Evolutionary conservation across 2,797 vertebrate species (phyloP), one percentile per base, ranked within the genome.

Genomic region (Hybognathus amarus): DNA sequence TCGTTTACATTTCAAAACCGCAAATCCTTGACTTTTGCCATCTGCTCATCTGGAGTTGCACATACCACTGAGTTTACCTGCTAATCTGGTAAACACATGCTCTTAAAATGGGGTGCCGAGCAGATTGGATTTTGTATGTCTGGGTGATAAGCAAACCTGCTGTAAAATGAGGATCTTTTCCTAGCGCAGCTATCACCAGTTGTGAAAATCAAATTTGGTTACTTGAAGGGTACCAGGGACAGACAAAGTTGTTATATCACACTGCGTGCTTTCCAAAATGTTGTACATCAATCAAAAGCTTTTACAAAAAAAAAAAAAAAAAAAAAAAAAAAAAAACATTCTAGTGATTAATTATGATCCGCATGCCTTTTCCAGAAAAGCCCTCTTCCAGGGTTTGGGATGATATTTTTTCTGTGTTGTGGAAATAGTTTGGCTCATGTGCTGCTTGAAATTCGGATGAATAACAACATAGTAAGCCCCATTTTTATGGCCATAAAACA

Each of bases 31-130:
- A 40, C 22, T 66, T 54, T 82, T 54, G 15, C 18, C 61, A 64
- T 24, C 59, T 75, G 40, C 45, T 82, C 10, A 40, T 66, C 56
- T 73, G 42, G 30, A 63, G 56, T 82, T 82, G 3, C 42, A 66
- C 59, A 38, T 18, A 27, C 6, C 24, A 18, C 38, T 80, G 69
- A 75, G 71, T 76, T 4, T 83, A 83, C 61, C 80, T 83, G 36
- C 17, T n/a, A 45, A 56, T 83, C n/a, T 76, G 71, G 0, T 67
- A 30, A 68, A 56, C 61, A 66, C 80, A 79, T 79, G 61, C 30
- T 76, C 5, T 67, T 76, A 68, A 45, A 76, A 83, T 68, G 18
- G 64, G n/a, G 36, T 6, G 15, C 33, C 3, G 11, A 59, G 61
- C 7, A 22, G 54, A 64, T 24, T 6, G 7, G 20, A 67, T 52